Evolutionary conservation across 2,888 invertebrate genomes (phyloP).

Genomic region (Drosophila villosipedis): DNA sequence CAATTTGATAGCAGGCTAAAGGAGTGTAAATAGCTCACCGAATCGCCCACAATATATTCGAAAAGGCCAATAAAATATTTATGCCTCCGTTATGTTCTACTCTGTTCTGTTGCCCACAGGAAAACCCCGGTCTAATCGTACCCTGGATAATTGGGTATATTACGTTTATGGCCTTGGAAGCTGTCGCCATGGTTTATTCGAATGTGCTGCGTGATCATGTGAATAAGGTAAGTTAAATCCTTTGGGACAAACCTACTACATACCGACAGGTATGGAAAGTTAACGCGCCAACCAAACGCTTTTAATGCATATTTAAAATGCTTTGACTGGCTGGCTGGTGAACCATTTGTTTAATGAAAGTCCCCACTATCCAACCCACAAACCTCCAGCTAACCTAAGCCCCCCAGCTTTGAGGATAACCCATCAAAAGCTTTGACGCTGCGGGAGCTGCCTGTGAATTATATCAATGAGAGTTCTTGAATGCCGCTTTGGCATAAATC

Average conservation of each 20-base stretch:
- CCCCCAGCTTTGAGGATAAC: not conserved
- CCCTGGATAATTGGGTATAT: conserved; percentile 93
- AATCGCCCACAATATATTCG: not conserved
- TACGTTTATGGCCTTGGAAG: conserved; percentile 92
- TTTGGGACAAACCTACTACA: not conserved
- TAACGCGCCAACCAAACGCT: conserved; percentile 29
- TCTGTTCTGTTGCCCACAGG: conserved; percentile 85
- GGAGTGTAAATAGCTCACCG: conserved; percentile 44
- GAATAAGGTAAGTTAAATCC: conserved; percentile 88
- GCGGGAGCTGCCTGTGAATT: conserved; percentile 34
- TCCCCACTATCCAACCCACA: not conserved
- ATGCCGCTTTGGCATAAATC: conserved; percentile 65
- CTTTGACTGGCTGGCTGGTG: conserved; percentile 5
- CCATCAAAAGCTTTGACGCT: conserved; percentile 42
- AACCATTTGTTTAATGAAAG: conserved; percentile 71
- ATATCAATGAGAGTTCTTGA: conserved; percentile 53
- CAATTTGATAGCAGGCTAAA: conserved; percentile 48
- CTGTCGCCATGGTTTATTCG: conserved; percentile 92
- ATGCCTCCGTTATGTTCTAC: conserved; percentile 25
- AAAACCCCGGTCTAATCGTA: conserved; percentile 90
- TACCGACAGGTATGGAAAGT: conserved; percentile 19
- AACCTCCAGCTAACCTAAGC: not conserved
- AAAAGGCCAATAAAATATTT: conserved; percentile 38
- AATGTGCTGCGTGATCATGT: conserved; percentile 93
- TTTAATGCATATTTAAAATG: conserved; percentile 66